A percentile compares a stretch with the other conserved stretches of the same genome.
Conservation (phyloP, 1,140 invertebrate genomes). For the Zaprionus davidi region DNA sequence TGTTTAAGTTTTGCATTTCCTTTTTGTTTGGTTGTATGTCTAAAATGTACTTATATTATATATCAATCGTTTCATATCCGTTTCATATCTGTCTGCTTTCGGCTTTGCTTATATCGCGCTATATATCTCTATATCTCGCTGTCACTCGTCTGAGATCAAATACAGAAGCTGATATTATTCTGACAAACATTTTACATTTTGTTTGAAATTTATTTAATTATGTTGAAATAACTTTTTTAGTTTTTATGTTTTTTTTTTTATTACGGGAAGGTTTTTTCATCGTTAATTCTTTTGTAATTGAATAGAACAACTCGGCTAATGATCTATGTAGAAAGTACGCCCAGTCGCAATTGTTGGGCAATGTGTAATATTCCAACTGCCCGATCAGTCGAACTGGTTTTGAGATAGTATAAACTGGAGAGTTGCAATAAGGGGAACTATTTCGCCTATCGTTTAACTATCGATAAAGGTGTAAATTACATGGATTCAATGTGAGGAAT, state of each 20-base stretch:
- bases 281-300: slow-evolving; percentile 6
- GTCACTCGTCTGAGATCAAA: slow-evolving; percentile 68
- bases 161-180: slow-evolving; percentile 71
- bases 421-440: background rate
- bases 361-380: slow-evolving; percentile 1
- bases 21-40: slow-evolving; percentile 31
- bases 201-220: slow-evolving; percentile 30
- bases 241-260: slow-evolving; percentile 25
- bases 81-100: slow-evolving; percentile 27
- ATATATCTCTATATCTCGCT: slow-evolving; percentile 34
- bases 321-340: slow-evolving; percentile 46
- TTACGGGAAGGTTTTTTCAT: slow-evolving; percentile 40
- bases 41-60: slow-evolving; percentile 38
- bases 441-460: background rate
- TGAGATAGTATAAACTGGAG: slow-evolving; percentile 4
- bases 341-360: slow-evolving; percentile 46
- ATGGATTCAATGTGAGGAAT: slow-evolving; percentile 5
- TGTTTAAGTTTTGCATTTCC: slow-evolving; percentile 37
- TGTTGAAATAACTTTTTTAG: slow-evolving; percentile 51
- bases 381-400: slow-evolving; percentile 38
- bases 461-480: background rate
- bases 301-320: slow-evolving; percentile 67
- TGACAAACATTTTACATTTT: slow-evolving; percentile 63
- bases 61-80: slow-evolving; percentile 27
- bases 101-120: slow-evolving; percentile 17